Base-by-base conservation (phyloP, 1,140 invertebrate genomes). In the Panagrolaimus sp. region DNA sequence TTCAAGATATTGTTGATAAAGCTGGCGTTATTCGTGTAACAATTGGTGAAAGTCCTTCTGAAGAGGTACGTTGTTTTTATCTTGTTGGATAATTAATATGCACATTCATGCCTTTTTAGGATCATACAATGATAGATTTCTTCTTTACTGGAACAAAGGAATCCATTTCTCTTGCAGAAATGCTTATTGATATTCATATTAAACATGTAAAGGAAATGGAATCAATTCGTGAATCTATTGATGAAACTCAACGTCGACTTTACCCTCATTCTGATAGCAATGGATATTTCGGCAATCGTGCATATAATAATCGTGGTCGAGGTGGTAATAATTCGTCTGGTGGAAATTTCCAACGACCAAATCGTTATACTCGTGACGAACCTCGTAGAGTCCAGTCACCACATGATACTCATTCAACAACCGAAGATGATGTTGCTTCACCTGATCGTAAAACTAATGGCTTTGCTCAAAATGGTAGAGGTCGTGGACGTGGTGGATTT, bases 1-100 rank as follows among this genome's bases (percentile, higher is more conserved):
- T 98, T 80, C 94, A 98, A 87, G 94, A 98, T 87, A 98, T 98
- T 85, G 95, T 98, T 28, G 94, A 98, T 85, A 97, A 97, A 87
- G 95, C 92, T 84, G 93, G 94, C 73, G 94, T 97, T 68, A 92
- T 94, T 45, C 86, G 91, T 81, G 91, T 93, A 68, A 94, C 97
- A 87, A 96, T 98, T 84, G 94, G 96, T 88, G 95, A 94, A 68
- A 94, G n/a, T n/a, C n/a, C n/a, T n/a, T n/a, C n/a, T n/a, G n/a
- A 75, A 17, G n/a, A 55, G 17, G 66, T 32, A 43, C 7, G 32
- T 5, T 65, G 1, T 0, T 12, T 63, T 46, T 17, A 12, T 1
- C 62, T 45, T 52, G 28, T 3, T 0, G 12, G 26, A 38, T 24
- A 15, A 32, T 0, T 15, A 17, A n/a, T n/a, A n/a, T n/a, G n/a